A percentile compares a stretch with the other conserved stretches of the same genome.
These are phyloP conservation scores for Drosophila ambigua DNA, from an alignment of 1,140 invertebrate genomes.

Conservation along the genomic window DNA sequence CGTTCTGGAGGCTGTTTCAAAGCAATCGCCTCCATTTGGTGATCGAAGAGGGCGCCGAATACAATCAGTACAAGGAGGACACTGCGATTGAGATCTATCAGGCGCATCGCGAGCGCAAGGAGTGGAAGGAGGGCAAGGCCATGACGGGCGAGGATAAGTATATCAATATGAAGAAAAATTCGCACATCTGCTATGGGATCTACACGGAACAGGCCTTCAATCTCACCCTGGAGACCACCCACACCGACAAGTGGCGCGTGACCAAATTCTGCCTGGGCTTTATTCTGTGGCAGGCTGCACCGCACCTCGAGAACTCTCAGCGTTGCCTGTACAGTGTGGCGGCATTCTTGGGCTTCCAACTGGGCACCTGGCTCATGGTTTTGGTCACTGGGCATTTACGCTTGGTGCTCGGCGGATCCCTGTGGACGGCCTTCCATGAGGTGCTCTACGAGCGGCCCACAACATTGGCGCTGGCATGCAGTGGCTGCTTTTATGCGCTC, in stretches of 20 bases:
- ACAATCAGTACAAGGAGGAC: slow-evolving; percentile 16
- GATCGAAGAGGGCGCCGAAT: neutral
- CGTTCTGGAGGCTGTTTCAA: slow-evolving; percentile 17
- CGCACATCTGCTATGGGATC: slow-evolving; percentile 8
- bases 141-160: neutral
- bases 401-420: neutral
- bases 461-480: neutral
- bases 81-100: neutral
- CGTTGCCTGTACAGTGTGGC: neutral
- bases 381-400: neutral
- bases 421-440: slow-evolving; percentile 5
- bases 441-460: slow-evolving; percentile 5
- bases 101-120: neutral
- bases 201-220: neutral
- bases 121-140: slow-evolving; percentile 7
- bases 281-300: neutral
- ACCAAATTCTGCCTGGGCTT: slow-evolving; percentile 8
- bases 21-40: slow-evolving; percentile 6
- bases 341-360: slow-evolving; percentile 14
- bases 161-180: neutral
- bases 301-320: neutral
- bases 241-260: slow-evolving; percentile 8
- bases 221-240: neutral
- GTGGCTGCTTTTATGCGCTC: neutral
- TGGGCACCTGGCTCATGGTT: neutral